phyloP scores from a whole-genome alignment of 1,140 invertebrate species.

The Cotesia vestalis region DNA sequence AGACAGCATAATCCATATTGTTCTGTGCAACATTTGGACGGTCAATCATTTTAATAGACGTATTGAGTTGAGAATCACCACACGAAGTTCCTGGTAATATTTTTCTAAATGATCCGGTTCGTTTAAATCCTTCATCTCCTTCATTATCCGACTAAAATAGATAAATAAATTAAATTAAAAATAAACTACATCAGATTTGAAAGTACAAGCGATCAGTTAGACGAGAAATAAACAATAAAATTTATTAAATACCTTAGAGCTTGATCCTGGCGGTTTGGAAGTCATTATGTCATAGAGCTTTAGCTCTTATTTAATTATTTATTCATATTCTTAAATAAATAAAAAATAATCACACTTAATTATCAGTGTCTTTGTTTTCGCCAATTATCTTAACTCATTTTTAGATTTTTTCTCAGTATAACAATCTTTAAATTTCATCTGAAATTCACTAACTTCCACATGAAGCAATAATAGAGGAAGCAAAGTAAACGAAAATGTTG shows the following conservation, averaged over 20 bases:
- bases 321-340: neutral
- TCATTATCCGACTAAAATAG: conserved; percentile 51
- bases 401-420: too few relatives aligned
- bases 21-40: conserved; percentile 63
- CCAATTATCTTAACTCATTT: too few relatives aligned
- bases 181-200: neutral
- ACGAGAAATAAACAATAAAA: neutral
- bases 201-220: too few relatives aligned
- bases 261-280: neutral
- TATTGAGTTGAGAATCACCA: conserved; percentile 67
- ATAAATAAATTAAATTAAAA: neutral
- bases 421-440: too few relatives aligned
- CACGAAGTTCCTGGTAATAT: conserved; percentile 65
- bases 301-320: neutral
- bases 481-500: too few relatives aligned
- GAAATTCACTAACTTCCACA: too few relatives aligned
- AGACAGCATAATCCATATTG: conserved; percentile 65
- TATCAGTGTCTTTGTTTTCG: too few relatives aligned
- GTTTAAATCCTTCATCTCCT: conserved; percentile 56
- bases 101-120: conserved; percentile 66
- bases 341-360: too few relatives aligned
- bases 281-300: neutral
- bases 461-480: too few relatives aligned
- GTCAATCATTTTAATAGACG: conserved; percentile 69
- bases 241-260: conserved; percentile 6